phyloP scores from a whole-genome alignment of 2,888 invertebrate species.

The Dryobotodes eremita region DNA sequence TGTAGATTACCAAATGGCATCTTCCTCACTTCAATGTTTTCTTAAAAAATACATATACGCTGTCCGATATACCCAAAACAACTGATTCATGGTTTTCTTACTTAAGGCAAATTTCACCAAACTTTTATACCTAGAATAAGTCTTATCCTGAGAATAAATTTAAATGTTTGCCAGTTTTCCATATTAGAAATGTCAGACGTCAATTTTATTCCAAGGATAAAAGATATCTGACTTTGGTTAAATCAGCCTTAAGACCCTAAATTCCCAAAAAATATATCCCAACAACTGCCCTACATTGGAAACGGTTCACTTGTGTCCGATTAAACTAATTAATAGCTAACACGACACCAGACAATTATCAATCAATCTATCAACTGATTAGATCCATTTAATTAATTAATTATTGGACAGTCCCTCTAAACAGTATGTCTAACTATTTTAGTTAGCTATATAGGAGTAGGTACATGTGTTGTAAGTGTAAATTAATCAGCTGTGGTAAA shows the following conservation, averaged over 20 bases:
- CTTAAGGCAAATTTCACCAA: too few relatives aligned
- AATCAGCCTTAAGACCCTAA: not conserved
- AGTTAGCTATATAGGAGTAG: not conserved
- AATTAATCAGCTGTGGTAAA: not conserved
- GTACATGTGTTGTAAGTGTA: too few relatives aligned
- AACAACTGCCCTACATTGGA: not conserved
- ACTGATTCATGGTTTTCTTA: not conserved
- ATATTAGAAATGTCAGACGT: too few relatives aligned
- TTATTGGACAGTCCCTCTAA: constrained; percentile 40
- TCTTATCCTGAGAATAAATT: too few relatives aligned
- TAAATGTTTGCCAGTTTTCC: too few relatives aligned
- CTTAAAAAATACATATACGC: not conserved
- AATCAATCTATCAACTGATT: constrained; percentile 62
- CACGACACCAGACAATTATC: constrained; percentile 45
- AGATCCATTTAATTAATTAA: constrained; percentile 55
- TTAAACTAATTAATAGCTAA: constrained; percentile 56
- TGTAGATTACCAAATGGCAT: not conserved
- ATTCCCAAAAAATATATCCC: not conserved
- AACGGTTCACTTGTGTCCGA: constrained; percentile 6
- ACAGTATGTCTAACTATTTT: constrained; percentile 29
- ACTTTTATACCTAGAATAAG: too few relatives aligned
- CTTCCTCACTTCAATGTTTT: too few relatives aligned
- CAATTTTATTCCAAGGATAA: too few relatives aligned
- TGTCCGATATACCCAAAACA: not conserved
- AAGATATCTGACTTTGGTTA: too few relatives aligned